Base-by-base conservation (phyloP, 2,888 invertebrate species). In the Abscondita cerata region DNA sequence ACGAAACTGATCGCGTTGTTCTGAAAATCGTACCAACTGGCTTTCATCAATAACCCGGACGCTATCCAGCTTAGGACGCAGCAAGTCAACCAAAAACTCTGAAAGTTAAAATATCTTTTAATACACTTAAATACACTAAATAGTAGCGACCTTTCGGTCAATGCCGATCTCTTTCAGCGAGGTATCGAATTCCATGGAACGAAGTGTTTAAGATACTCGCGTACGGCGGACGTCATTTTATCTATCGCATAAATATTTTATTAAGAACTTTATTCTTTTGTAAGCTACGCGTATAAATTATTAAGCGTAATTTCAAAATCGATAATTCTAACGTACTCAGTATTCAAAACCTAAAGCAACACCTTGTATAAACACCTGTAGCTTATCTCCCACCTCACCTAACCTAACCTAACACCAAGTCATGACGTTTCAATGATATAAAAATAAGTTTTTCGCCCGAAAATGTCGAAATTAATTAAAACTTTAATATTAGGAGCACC, bases 401-500 rank as follows among this genome's bases (percentile, higher is more conserved):
- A n/a, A n/a, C n/a, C n/a, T n/a, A n/a, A n/a, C n/a, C n/a, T 25
- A 25, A 25, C 25, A 2, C 6, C 6, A 25, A 25, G 6, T 4
- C 25, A 25, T 25, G 25, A 6, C 25, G 4, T 4, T 25, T 25
- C 25, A 25, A 25, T 25, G 25, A 25, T 6, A 25, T 4, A 25
- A 6, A 25, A 6, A 25, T 25, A 25, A 25, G 25, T 25, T 36
- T 3, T 5, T 36, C 11, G 3, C 13, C 36, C 11, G 11, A 55
- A 25, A 57, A 75, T 73, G 72, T 69, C 73, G 36, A 52, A 85
- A 82, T 74, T 88, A 69, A 85, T 93, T 73, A 89, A 90, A 78
- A 85, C 90, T 65, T 85, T 96, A 62, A 95, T 97, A 73, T 84
- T 97, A 72, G 97, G 97, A 4, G 95, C 96, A 25, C 97, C 97